Percentiles rank a stretch among this genome's conserved stretches.
Evolutionary conservation across 1,140 invertebrate genomes (phyloP).

Genomic region (Tetramorium simillimum): DNA sequence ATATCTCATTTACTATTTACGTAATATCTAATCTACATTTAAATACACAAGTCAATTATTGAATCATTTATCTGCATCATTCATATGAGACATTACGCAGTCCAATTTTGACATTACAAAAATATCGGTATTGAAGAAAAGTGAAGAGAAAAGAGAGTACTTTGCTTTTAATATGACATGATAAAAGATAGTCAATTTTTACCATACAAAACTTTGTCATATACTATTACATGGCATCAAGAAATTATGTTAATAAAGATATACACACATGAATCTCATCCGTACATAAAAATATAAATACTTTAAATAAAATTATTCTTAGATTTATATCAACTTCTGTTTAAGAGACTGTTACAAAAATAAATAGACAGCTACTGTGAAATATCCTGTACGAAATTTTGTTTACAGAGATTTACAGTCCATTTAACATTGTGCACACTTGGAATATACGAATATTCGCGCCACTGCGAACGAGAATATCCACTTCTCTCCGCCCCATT

Average conservation of each 20-base stretch:
- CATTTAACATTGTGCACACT: not conserved
- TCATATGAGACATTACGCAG: not conserved
- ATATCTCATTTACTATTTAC: not conserved
- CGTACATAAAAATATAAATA: not conserved
- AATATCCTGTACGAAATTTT: not conserved
- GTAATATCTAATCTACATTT: not conserved
- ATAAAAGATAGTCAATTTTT: not conserved
- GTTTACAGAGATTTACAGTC: conserved; percentile 30
- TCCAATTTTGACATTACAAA: not conserved
- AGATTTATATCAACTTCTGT: not conserved
- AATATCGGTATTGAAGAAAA: not conserved
- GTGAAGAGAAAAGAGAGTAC: not conserved
- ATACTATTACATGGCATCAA: not conserved
- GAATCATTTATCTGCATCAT: not conserved
- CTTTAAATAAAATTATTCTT: conserved; percentile 3
- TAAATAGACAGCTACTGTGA: not conserved
- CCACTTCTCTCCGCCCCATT: conserved; percentile 63
- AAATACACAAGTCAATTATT: not conserved
- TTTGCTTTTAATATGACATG: not conserved
- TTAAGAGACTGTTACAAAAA: not conserved
- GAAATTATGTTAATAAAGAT: not conserved
- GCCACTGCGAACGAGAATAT: conserved; percentile 60
- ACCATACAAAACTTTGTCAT: not conserved
- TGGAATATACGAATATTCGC: conserved; percentile 56
- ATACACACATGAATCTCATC: not conserved